These are phyloP conservation scores for Drosophila nr. perissopoda DNA, from an alignment of 2,888 invertebrate genomes.

Conservation along the genomic window DNA sequence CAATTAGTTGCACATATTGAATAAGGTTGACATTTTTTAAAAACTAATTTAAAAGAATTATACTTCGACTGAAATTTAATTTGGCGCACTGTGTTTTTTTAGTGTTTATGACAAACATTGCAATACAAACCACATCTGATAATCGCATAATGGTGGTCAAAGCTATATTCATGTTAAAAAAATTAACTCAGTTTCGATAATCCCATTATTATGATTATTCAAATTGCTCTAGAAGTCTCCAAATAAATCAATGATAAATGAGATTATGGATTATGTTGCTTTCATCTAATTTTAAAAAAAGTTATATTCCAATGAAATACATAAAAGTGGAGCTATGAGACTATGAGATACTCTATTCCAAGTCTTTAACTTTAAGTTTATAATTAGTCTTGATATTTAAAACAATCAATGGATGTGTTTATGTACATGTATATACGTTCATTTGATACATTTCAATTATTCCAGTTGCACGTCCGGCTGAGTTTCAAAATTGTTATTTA, in stretches of 20 bases:
- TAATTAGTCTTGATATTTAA: not conserved
- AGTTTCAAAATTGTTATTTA: constrained; percentile 3
- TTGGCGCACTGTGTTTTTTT: not conserved
- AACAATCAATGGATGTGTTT: not conserved
- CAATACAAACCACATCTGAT: not conserved
- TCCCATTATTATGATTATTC: not conserved
- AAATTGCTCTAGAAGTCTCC: not conserved
- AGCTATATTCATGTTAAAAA: not conserved
- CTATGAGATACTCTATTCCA: too few species aligned
- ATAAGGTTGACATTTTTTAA: not conserved
- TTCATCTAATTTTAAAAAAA: not conserved
- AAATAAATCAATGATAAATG: not conserved
- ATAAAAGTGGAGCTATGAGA: too few species aligned
- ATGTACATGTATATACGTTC: constrained; percentile 4
- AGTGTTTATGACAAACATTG: not conserved
- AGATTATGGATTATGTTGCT: not conserved
- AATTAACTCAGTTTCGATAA: not conserved
- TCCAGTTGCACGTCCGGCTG: constrained; percentile 15
- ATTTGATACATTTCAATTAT: constrained; percentile 71
- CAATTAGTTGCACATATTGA: not conserved
- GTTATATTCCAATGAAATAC: not conserved
- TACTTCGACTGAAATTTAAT: not conserved
- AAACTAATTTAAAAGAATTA: not conserved
- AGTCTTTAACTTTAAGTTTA: not conserved
- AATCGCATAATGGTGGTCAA: not conserved